phyloP scores from a whole-genome alignment of 2,797 vertebrate species.

The Tiaroga cobitis region DNA sequence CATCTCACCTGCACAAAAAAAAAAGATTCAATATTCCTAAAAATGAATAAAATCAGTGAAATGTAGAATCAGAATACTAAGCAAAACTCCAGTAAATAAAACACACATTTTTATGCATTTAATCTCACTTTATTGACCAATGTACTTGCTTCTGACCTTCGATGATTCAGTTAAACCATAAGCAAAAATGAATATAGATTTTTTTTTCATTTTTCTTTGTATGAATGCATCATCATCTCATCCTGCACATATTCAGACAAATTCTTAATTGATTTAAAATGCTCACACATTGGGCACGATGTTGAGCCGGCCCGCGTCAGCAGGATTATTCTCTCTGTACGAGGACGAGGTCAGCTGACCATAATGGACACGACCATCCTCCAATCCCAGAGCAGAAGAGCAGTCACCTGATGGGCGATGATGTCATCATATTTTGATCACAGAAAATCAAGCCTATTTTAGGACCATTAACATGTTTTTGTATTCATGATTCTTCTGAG shows the following conservation, averaged over 20 bases:
- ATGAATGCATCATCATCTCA: too few relatives aligned
- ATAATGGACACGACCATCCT: slow-evolving; percentile 79
- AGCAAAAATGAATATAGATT: too few relatives aligned
- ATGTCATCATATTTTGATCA: background rate
- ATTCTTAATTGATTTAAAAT: background rate
- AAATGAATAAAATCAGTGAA: too few relatives aligned
- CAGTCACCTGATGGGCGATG: slow-evolving; percentile 71
- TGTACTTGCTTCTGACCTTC: too few relatives aligned
- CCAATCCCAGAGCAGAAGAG: slow-evolving; percentile 80
- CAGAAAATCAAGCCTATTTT: background rate
- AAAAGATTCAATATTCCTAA: too few relatives aligned
- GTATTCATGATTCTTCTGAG: background rate
- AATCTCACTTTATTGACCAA: too few relatives aligned
- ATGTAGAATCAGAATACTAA: too few relatives aligned
- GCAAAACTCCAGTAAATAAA: too few relatives aligned
- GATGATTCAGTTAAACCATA: too few relatives aligned
- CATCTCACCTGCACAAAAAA: too few relatives aligned
- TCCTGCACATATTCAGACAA: background rate
- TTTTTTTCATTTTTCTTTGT: background rate
- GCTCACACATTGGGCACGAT: slow-evolving; percentile 82
- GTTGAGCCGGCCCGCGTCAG: slow-evolving; percentile 83
- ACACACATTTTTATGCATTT: too few relatives aligned
- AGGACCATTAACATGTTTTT: background rate
- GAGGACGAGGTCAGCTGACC: slow-evolving; percentile 84
- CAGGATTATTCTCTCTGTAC: slow-evolving; percentile 79